Conservation (phyloP, 2,797 vertebrate genomes). For the Hippopotamyrus pictus region DNA sequence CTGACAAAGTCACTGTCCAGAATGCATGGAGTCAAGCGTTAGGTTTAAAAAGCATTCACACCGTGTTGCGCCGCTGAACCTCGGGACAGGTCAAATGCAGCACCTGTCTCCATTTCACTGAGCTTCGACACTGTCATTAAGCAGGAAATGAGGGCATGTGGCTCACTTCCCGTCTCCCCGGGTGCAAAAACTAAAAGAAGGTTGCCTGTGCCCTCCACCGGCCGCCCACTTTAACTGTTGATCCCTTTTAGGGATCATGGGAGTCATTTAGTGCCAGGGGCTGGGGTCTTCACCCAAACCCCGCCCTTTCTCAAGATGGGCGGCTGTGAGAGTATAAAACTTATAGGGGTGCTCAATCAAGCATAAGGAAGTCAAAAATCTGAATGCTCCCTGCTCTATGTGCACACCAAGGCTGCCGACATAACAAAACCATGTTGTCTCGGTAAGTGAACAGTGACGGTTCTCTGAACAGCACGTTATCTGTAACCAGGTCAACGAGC, state of each 20-base stretch:
- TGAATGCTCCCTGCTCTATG: slow-evolving; percentile 41
- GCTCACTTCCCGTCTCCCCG: neutral
- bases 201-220: slow-evolving; percentile 49
- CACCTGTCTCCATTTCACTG: neutral
- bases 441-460: slow-evolving; percentile 40
- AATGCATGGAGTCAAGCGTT: neutral
- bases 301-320: slow-evolving; percentile 47
- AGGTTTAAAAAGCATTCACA: neutral
- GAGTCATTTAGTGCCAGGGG: slow-evolving; percentile 28
- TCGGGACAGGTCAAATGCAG: neutral
- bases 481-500: slow-evolving; percentile 8
- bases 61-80: neutral
- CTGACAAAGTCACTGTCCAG: neutral
- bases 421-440: slow-evolving; percentile 42
- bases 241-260: slow-evolving; percentile 11
- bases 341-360: slow-evolving; percentile 43
- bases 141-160: slow-evolving; percentile 18
- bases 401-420: slow-evolving; percentile 41
- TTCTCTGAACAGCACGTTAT: slow-evolving; percentile 10
- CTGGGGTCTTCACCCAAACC: slow-evolving; percentile 37
- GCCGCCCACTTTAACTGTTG: slow-evolving; percentile 27
- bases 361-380: slow-evolving; percentile 45
- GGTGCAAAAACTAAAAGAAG: slow-evolving; percentile 26
- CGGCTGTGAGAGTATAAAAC: slow-evolving; percentile 49
- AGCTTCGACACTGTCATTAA: neutral